Percentiles rank a stretch among this genome's conserved stretches.
phyloP scores from a whole-genome alignment of 2,888 invertebrate species.

The Dicyrtomina minuta region DNA sequence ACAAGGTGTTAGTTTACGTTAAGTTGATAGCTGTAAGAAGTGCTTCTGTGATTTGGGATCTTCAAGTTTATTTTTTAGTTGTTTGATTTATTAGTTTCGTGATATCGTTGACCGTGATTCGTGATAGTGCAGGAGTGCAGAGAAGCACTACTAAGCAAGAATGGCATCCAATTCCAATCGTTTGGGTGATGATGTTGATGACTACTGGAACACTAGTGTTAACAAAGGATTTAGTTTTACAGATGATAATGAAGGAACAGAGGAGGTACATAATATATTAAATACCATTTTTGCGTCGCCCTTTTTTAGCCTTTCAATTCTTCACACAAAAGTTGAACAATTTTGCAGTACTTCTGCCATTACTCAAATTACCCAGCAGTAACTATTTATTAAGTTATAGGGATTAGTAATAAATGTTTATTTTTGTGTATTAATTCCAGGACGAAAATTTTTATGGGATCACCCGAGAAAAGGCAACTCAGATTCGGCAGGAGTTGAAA shows the following conservation, averaged over 20 bases:
- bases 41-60: too few species aligned
- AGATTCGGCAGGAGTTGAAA: slow-evolving; percentile 42
- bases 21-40: too few species aligned
- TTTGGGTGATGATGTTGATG: slow-evolving; percentile 47
- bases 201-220: slow-evolving; percentile 68
- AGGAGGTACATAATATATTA: slow-evolving; percentile 64
- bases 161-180: slow-evolving; percentile 49
- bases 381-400: too few species aligned
- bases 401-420: neutral
- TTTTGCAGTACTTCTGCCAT: too few species aligned
- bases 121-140: too few species aligned
- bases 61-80: too few species aligned
- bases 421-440: slow-evolving; percentile 14
- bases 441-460: slow-evolving; percentile 47
- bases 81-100: too few species aligned
- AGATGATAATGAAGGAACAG: slow-evolving; percentile 59
- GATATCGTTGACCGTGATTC: too few species aligned
- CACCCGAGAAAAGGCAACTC: slow-evolving; percentile 42
- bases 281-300: neutral
- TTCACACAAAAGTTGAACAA: neutral
- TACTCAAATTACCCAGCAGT: neutral
- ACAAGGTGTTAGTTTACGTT: too few species aligned
- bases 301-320: neutral
- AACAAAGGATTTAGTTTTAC: slow-evolving; percentile 73
- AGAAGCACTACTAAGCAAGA: too few species aligned